Percentiles rank a stretch among this genome's conserved stretches.
Evolutionary conservation across 2,113 vertebrate species (phyloP).

Genomic region (Myiopsitta monachus): DNA sequence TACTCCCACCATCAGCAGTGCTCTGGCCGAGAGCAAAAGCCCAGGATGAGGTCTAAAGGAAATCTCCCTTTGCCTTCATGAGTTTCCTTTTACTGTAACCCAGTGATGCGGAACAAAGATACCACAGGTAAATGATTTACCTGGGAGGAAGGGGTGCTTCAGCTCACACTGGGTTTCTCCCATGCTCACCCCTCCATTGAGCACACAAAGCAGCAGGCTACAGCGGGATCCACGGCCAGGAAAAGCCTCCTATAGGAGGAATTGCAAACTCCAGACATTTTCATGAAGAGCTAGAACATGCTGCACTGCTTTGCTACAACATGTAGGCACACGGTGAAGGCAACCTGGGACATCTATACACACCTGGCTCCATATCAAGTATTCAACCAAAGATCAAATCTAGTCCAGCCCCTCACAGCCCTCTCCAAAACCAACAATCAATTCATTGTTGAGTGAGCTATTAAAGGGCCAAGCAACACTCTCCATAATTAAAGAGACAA

Average conservation of each 20-base stretch:
- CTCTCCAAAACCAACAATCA: neutral
- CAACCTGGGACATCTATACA: neutral
- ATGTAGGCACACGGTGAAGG: neutral
- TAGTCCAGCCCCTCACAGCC: neutral
- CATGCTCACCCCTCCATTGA: neutral
- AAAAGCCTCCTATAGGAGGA: neutral
- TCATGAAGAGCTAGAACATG: neutral
- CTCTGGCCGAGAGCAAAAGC: neutral
- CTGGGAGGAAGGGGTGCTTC: neutral
- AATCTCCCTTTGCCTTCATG: neutral
- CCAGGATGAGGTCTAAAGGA: neutral
- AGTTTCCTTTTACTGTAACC: neutral
- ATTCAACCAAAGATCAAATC: neutral
- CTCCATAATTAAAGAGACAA: neutral
- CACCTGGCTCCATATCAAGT: neutral
- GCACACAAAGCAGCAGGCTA: neutral
- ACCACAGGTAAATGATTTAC: neutral
- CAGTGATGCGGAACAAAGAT: neutral
- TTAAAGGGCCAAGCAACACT: neutral
- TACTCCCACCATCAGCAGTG: neutral
- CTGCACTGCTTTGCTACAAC: neutral
- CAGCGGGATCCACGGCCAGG: neutral
- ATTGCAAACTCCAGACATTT: neutral
- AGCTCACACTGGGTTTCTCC: neutral
- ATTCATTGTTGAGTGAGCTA: neutral